Evolutionary conservation across 2,888 invertebrate genomes (phyloP), one percentile per base, ranked within the genome.

Genomic region (Spodoptera littoralis): DNA sequence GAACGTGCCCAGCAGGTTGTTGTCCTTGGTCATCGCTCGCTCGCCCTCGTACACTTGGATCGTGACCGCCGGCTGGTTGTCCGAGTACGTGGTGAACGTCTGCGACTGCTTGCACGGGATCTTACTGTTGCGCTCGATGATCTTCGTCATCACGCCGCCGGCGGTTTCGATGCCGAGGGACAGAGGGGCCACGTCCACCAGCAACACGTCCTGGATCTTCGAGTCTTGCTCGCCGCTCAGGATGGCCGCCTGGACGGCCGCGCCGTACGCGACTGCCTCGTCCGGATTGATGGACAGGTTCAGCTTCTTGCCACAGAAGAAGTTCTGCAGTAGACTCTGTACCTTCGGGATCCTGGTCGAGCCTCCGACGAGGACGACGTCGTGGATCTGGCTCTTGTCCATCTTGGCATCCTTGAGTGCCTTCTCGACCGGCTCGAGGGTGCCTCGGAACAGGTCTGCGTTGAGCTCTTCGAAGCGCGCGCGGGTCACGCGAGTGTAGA

Each of bases 341-440:
- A 97, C 96, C 86, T 97, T 97, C 0, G 97, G 97, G 60, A 97
- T 97, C 65, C 97, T 95, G 0, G 97, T 97, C 0, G 97, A 97
- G 24, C 97, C 98, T 12, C 98, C 98, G 44, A 98, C 98, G 42
- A 98, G 92, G 0, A 98, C 97, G 3, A 98, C 96, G 80, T 98
- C 97, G 84, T 97, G 96, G 70, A 98, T 97, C 71, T 96, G 95
- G 45, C 95, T 92, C 84, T 98, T 97, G 89, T 97, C 97, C 90
- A 98, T 90, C 84, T 97, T 97, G 0, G 97, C 97, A 84, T 98
- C 98, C 53, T 95, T 95, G 27, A 98, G 90, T 0, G 97, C 97
- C 80, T 97, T 97, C 83, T 97, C 97, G 0, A 98, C 97, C 0
- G 97, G 97, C 51, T 96, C 95, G 67, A 98, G 87, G 0, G 98